Percentiles rank a stretch among this genome's conserved stretches.
Conservation (phyloP, 2,113 vertebrate genomes). For the Halcyon malimbica region DNA sequence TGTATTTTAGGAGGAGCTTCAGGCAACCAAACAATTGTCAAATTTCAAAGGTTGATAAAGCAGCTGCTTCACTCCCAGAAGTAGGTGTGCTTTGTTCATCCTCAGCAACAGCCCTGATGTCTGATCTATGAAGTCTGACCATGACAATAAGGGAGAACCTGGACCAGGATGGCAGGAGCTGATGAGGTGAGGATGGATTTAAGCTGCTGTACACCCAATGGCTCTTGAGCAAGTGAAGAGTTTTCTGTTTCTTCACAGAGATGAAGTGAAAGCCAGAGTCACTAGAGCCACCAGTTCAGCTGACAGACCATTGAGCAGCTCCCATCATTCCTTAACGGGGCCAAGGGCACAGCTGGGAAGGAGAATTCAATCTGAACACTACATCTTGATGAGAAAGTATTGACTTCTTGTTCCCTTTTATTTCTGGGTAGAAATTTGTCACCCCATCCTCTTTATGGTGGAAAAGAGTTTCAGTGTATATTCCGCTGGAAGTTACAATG, state of each 20-base stretch:
- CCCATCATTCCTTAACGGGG: not conserved
- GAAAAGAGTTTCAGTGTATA: not conserved
- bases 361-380: not conserved
- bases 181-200: not conserved
- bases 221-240: fast-evolving
- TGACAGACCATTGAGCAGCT: not conserved
- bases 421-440: not conserved
- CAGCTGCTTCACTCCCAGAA: not conserved
- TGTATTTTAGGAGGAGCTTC: not conserved
- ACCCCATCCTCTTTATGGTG: not conserved
- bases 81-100: not conserved
- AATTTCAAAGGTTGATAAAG: not conserved
- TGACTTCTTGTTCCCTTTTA: not conserved
- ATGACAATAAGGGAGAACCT: not conserved
- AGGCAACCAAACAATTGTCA: not conserved
- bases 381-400: not conserved
- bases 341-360: not conserved
- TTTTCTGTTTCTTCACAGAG: not conserved
- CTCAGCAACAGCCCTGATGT: not conserved
- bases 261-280: not conserved
- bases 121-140: not conserved
- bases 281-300: not conserved
- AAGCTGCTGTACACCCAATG: not conserved
- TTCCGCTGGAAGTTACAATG: not conserved
- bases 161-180: not conserved